Evolutionary conservation across 92 coral and sea anemone species (phyloP).

Genomic region (Galaxea fascicularis): DNA sequence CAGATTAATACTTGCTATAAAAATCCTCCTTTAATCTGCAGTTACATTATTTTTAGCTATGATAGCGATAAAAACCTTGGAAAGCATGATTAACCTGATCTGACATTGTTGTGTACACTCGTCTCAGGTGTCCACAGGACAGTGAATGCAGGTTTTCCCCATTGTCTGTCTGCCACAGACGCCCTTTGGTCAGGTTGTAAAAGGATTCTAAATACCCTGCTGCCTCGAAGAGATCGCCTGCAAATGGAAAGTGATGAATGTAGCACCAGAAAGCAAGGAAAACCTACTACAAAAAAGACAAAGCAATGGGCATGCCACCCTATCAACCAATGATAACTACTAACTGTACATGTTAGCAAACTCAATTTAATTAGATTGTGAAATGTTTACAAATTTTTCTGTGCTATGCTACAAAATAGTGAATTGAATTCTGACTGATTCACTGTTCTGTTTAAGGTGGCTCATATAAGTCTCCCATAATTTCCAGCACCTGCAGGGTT

Average conservation of each 20-base stretch:
- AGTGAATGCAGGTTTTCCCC: constrained; percentile 90
- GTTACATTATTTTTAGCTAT: background rate
- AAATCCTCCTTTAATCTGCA: too few relatives aligned
- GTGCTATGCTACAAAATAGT: too few relatives aligned
- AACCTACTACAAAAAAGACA: background rate
- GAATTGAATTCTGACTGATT: too few relatives aligned
- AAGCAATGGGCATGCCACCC: too few relatives aligned
- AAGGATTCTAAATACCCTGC: constrained; percentile 90
- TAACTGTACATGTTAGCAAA: too few relatives aligned
- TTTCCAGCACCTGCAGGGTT: too few relatives aligned
- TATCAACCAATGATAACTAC: too few relatives aligned
- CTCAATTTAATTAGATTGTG: too few relatives aligned
- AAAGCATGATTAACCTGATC: constrained; percentile 65
- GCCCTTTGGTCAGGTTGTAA: constrained; percentile 91
- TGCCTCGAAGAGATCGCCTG: constrained; percentile 83
- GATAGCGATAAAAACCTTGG: background rate
- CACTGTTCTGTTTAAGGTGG: too few relatives aligned
- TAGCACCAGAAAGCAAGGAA: background rate
- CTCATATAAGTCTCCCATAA: too few relatives aligned
- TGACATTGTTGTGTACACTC: constrained; percentile 90
- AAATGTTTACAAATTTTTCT: too few relatives aligned
- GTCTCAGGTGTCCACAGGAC: constrained; percentile 93
- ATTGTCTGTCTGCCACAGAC: constrained; percentile 93
- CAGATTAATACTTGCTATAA: background rate
- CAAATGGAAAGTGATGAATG: background rate